These are phyloP conservation scores for Melanaphis sacchari DNA, from an alignment of 1,140 invertebrate genomes.

Conservation along the genomic window DNA sequence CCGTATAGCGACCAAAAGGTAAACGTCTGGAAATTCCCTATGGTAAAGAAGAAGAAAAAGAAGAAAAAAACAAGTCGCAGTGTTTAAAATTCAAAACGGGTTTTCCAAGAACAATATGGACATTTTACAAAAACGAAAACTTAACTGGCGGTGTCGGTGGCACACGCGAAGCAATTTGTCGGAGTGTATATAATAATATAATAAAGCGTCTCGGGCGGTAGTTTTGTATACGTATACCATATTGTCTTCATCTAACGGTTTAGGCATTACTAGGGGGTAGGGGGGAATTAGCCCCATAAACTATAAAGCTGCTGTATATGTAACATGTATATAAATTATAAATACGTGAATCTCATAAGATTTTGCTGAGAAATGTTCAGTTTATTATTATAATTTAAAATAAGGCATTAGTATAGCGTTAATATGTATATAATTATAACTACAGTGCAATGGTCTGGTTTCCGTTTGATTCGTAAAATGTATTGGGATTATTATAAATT, in stretches of 20 bases:
- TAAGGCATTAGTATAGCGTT: background rate
- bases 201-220: background rate
- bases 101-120: background rate
- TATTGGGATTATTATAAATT: too few relatives aligned
- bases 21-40: background rate
- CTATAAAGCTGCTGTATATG: background rate
- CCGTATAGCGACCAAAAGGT: background rate
- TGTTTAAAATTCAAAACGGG: conserved; percentile 36
- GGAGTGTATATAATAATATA: conserved; percentile 10
- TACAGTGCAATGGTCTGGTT: too few relatives aligned
- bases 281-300: background rate
- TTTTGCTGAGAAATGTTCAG: background rate
- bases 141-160: background rate
- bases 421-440: background rate
- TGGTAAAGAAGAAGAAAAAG: background rate
- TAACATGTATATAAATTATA: conserved; percentile 11
- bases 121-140: conserved; percentile 23
- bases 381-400: conserved; percentile 19
- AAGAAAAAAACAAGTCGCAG: background rate
- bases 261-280: background rate
- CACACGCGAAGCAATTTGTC: conserved; percentile 12
- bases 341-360: background rate
- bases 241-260: background rate
- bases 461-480: too few relatives aligned
- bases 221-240: background rate